These are phyloP conservation scores for Drosophila mimica DNA, from an alignment of 2,888 invertebrate genomes.

Conservation along the genomic window DNA sequence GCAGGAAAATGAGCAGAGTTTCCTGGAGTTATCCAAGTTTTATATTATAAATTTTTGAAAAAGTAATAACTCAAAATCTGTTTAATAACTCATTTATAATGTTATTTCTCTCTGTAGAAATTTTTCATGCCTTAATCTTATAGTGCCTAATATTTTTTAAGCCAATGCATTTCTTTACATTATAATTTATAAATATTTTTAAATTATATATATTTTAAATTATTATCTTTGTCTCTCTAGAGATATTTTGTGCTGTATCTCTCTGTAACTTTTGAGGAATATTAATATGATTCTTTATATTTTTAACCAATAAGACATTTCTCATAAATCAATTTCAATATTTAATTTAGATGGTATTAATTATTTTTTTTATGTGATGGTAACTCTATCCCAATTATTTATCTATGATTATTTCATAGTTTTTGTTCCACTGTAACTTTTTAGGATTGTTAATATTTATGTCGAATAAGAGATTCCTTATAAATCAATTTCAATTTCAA, in stretches of 20 bases:
- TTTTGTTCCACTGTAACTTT: no score
- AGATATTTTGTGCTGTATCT: accelerated
- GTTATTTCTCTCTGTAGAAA: no score
- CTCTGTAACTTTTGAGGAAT: background rate
- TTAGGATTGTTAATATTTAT: no score
- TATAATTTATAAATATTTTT: background rate
- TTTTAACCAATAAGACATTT: background rate
- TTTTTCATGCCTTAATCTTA: no score
- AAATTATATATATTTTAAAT: no score
- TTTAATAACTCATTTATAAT: background rate
- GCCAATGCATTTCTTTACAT: background rate
- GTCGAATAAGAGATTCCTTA: no score
- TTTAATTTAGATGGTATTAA: no score
- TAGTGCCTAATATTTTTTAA: background rate
- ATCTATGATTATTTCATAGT: no score
- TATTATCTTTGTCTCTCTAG: background rate
- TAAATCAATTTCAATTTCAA: background rate
- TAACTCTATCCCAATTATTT: no score
- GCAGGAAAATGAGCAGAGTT: no score
- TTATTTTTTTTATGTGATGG: no score
- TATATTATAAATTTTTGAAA: background rate
- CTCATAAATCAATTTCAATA: background rate
- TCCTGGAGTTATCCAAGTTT: background rate
- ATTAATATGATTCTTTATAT: background rate
- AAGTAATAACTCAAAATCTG: background rate